Evolutionary conservation across 2,888 invertebrate species (phyloP), one percentile per base, ranked within the genome.

Genomic region (Anticlea derivata): DNA sequence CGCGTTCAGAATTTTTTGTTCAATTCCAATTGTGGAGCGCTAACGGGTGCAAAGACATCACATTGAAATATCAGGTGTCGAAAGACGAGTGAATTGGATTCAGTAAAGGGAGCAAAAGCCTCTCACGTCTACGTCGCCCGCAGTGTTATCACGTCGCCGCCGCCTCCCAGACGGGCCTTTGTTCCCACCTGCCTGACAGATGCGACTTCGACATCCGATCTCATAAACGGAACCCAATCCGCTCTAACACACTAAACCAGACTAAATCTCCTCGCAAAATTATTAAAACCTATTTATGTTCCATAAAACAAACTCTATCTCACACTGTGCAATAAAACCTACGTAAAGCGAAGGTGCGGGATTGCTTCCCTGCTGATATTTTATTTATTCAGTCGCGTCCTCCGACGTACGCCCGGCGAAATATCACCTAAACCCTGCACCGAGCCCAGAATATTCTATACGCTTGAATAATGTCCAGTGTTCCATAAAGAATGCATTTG

Each of bases 401-500:
- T 66, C 65, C 65, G 56, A 61, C 66, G 66, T 66, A 55, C 45
- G 63, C 58, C 58, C 71, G 57, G 69, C 70, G 65, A 78, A 77
- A 80, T 79, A 79, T 76, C 71, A 70, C 74, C 75, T 70, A 71
- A 77, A 71, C 65, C 67, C 60, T 57, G 57, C 50, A 63, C 62
- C 70, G 64, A 68, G 68, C 63, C 65, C 73, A 69, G 79, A 80
- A 82, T 84, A 78, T 82, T 81, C 78, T 79, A 75, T 66, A 72
- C 73, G 72, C 70, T 70, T 80, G 79, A 83, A 81, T 83, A 83
- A 81, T 78, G 76, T 71, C 73, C 68, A 73, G 66, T 75, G 73
- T 74, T 70, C 70, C 75, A 74, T 83, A 77, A 80, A 82, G 70
- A 75, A 83, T 80, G 78, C 80, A 83, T 83, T 78, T 78, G 74